These are phyloP conservation scores for Callospermophilus lateralis DNA, from an alignment of 2,113 vertebrate species.

Conservation along the genomic window DNA sequence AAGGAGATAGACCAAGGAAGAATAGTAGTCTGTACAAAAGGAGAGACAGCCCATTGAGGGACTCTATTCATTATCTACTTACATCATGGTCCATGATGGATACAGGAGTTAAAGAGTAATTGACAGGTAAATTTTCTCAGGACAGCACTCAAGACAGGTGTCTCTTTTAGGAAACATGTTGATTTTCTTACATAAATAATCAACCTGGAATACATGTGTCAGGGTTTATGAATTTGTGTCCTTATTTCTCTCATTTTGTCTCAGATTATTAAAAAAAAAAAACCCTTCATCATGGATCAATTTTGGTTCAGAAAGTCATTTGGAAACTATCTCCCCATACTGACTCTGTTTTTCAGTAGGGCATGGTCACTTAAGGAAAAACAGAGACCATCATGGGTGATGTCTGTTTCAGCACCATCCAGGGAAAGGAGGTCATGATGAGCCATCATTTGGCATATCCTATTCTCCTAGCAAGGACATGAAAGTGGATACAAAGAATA, in stretches of 20 bases:
- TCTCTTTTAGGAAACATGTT: neutral
- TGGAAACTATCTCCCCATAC: constrained; percentile 10
- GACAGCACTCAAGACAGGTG: neutral
- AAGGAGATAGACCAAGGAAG: neutral
- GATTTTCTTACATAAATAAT: neutral
- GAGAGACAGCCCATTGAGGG: neutral
- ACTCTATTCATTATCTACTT: neutral
- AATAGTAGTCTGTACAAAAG: neutral
- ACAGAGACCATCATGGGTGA: neutral
- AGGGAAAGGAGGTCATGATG: neutral
- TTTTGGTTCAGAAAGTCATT: constrained; percentile 10
- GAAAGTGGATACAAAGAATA: neutral
- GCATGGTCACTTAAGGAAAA: neutral
- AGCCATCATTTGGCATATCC: neutral
- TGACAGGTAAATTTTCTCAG: neutral
- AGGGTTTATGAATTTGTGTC: neutral
- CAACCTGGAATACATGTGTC: neutral
- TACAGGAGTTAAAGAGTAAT: neutral
- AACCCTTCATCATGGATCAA: neutral
- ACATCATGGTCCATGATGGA: neutral
- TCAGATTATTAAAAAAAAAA: neutral
- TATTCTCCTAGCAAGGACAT: neutral
- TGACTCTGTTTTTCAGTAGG: neutral
- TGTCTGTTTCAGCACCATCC: neutral
- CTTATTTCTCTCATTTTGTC: constrained; percentile 4